phyloP scores from a whole-genome alignment of 2,113 vertebrate species.

The Spea bombifrons region DNA sequence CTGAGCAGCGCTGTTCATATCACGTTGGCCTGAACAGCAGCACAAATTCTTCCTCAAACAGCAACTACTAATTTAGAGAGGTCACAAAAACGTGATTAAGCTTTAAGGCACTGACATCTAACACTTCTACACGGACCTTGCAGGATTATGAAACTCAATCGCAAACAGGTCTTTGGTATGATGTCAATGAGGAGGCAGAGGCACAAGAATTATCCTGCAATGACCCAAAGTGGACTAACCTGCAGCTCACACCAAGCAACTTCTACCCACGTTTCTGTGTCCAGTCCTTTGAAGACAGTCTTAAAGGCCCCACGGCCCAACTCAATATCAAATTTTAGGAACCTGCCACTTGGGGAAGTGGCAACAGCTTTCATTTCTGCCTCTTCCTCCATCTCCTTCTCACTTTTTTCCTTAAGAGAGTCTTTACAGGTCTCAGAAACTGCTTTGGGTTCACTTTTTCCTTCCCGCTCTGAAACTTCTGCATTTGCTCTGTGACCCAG shows the following conservation, averaged over 20 bases:
- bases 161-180: not conserved
- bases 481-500: slow-evolving; percentile 46
- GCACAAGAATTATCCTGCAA: not conserved
- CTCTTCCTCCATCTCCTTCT: slow-evolving; percentile 87
- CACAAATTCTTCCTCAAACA: too few species aligned
- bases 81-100: too few species aligned
- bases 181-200: not conserved
- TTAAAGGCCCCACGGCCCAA: slow-evolving; percentile 90
- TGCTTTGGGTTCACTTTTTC: slow-evolving; percentile 53
- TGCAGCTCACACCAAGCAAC: slow-evolving; percentile 95
- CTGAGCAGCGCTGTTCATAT: too few species aligned
- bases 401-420: slow-evolving; percentile 62
- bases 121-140: too few species aligned
- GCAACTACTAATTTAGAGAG: too few species aligned
- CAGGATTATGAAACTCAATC: not conserved
- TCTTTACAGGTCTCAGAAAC: slow-evolving; percentile 55
- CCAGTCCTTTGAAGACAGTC: slow-evolving; percentile 90
- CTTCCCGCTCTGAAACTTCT: slow-evolving; percentile 52
- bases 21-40: too few species aligned
- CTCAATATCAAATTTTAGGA: slow-evolving; percentile 92
- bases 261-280: slow-evolving; percentile 92
- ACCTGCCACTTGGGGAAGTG: slow-evolving; percentile 85
- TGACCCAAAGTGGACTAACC: slow-evolving; percentile 64
- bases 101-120: too few species aligned
- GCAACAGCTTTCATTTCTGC: slow-evolving; percentile 95